phyloP scores from a whole-genome alignment of 30 jellyfish, hydroid and myxozoan species.

The Chrysaora quinquecirrha region DNA sequence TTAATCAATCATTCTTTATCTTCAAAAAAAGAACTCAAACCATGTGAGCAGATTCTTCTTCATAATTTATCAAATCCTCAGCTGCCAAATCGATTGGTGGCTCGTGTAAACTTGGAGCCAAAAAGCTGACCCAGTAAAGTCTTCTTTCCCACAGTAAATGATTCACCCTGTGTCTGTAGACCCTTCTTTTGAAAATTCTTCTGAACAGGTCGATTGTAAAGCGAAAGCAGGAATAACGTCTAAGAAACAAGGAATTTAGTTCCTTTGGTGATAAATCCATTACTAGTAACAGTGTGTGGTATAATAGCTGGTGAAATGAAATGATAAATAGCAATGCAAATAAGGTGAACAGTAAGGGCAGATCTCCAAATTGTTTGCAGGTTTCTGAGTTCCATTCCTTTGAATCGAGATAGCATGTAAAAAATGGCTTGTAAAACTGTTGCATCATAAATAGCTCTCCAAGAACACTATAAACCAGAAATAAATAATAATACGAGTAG shows the following conservation, averaged over 20 bases:
- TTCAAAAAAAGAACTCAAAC: no score
- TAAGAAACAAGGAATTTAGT: slow-evolving; percentile 7
- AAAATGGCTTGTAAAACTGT: slow-evolving; percentile 48
- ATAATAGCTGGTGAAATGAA: neutral
- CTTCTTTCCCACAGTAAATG: slow-evolving; percentile 63
- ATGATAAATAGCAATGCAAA: slow-evolving; percentile 20
- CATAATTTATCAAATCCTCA: slow-evolving; percentile 68
- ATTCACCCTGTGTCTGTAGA: slow-evolving; percentile 59
- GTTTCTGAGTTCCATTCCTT: neutral
- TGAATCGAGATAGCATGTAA: slow-evolving; percentile 44
- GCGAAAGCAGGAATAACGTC: slow-evolving; percentile 10
- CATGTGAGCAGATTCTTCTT: slow-evolving; percentile 54
- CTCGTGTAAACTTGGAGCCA: slow-evolving; percentile 72
- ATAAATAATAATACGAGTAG: slow-evolving; percentile 63
- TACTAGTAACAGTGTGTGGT: slow-evolving; percentile 46
- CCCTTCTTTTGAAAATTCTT: slow-evolving; percentile 32
- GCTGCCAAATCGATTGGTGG: slow-evolving; percentile 72
- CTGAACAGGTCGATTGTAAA: slow-evolving; percentile 11
- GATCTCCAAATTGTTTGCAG: slow-evolving; percentile 70
- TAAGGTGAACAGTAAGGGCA: slow-evolving; percentile 31
- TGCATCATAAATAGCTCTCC: slow-evolving; percentile 43
- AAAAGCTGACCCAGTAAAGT: slow-evolving; percentile 51
- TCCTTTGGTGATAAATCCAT: slow-evolving; percentile 71
- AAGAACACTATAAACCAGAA: slow-evolving; percentile 53
- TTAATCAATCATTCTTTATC: no score